These are phyloP conservation scores for Cebus imitator DNA, from an alignment of 2,113 vertebrate species.

Conservation along the genomic window DNA sequence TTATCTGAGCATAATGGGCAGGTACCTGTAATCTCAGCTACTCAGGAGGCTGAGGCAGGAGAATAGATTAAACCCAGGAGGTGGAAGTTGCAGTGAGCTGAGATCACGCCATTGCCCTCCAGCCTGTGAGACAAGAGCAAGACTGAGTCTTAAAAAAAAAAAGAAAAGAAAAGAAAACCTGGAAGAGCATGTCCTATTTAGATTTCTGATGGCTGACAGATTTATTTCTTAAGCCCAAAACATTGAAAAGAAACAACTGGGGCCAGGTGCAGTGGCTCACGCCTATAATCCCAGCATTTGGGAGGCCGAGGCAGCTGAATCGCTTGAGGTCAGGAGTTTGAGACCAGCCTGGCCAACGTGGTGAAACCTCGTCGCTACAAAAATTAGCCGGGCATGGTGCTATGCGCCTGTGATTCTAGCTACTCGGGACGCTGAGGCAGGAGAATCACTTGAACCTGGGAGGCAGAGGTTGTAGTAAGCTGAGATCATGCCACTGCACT, in stretches of 20 bases:
- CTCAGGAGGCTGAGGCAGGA: no score
- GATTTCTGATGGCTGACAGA: background rate
- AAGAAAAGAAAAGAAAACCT: background rate
- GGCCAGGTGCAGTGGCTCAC: background rate
- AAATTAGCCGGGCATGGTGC: background rate
- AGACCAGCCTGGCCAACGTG: background rate
- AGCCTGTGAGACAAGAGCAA: no score
- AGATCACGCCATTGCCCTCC: no score
- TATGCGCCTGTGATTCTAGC: background rate
- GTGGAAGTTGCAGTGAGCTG: no score
- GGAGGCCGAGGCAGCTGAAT: background rate
- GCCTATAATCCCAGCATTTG: background rate
- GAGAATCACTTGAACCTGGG: background rate
- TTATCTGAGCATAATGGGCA: no score
- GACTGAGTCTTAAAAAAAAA: no score
- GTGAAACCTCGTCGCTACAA: background rate
- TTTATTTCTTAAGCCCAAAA: constrained; percentile 19
- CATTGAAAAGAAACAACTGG: background rate
- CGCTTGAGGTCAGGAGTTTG: background rate
- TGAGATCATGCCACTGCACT: background rate
- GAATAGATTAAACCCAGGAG: no score
- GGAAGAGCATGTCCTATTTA: background rate
- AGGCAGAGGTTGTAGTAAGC: no score
- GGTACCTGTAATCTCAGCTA: no score
- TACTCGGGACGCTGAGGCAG: background rate